Evolutionary conservation across 2,113 vertebrate genomes (phyloP).

Genomic region (Protobothrops mucrosquamatus): DNA sequence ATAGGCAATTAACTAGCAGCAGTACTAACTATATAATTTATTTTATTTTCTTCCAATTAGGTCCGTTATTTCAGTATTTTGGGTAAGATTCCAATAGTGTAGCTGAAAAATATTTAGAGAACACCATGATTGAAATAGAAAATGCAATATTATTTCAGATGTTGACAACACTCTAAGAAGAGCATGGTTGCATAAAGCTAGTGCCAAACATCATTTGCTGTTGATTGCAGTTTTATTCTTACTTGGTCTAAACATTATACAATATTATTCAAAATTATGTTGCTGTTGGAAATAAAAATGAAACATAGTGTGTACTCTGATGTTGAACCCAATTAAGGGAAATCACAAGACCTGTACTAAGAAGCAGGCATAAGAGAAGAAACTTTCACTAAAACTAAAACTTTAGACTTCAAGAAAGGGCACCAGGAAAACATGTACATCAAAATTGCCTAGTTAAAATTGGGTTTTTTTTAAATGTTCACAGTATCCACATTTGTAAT

Average conservation of each 20-base stretch:
- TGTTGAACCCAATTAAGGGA: constrained; percentile 37
- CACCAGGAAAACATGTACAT: neutral
- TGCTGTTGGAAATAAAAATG: constrained; percentile 21
- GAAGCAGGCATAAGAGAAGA: neutral
- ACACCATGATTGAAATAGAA: constrained; percentile 21
- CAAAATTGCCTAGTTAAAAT: constrained; percentile 37
- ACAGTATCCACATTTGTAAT: constrained; percentile 41
- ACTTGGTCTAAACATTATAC: neutral
- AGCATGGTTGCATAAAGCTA: constrained; percentile 31
- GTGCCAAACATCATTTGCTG: constrained; percentile 22
- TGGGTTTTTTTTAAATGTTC: constrained; percentile 28
- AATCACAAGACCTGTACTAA: constrained; percentile 50
- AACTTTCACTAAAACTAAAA: neutral
- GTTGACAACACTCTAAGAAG: constrained; percentile 50
- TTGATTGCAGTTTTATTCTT: constrained; percentile 19
- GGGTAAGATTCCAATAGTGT: constrained; percentile 13
- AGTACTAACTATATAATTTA: constrained; percentile 13
- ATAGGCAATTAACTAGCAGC: constrained; percentile 29
- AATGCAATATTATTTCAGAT: constrained; percentile 30
- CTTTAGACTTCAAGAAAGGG: neutral
- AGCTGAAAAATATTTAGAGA: constrained; percentile 43
- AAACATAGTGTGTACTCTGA: neutral
- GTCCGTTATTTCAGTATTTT: constrained; percentile 40
- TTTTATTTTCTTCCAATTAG: constrained; percentile 21
- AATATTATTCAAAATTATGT: neutral